Evolutionary conservation across 2,888 invertebrate genomes (phyloP).

Genomic region (Cephus nigrinus): DNA sequence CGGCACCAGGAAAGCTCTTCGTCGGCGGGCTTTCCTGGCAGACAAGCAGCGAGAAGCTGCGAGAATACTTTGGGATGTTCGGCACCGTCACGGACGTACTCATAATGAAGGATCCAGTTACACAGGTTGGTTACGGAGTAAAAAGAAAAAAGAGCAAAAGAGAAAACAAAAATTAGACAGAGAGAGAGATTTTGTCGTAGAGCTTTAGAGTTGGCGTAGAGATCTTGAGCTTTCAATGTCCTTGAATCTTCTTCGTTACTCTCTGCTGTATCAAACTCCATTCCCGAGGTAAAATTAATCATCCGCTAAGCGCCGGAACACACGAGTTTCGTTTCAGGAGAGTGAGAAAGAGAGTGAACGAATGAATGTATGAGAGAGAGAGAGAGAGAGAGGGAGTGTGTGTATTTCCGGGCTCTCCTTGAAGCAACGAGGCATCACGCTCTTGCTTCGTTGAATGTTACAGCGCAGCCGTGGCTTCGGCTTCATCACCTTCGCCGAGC

Average conservation of each 20-base stretch:
- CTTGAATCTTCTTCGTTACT: no score
- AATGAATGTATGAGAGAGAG: not conserved
- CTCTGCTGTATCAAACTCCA: no score
- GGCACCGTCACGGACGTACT: constrained; percentile 91
- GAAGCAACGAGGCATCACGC: no score
- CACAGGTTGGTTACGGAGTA: constrained; percentile 76
- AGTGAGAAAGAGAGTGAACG: not conserved
- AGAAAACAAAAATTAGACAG: not conserved
- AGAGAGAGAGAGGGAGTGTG: not conserved
- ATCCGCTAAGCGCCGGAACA: no score
- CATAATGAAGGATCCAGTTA: constrained; percentile 94
- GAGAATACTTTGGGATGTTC: constrained; percentile 93
- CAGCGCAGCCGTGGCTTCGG: constrained; percentile 95
- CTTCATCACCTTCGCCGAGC: constrained; percentile 94
- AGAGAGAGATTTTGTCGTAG: constrained; percentile 3
- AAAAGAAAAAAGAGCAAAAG: not conserved
- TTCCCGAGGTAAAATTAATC: no score
- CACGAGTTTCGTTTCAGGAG: no score
- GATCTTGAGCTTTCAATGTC: no score
- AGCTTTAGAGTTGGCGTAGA: no score
- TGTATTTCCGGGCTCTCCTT: constrained; percentile 29
- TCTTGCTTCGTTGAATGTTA: constrained; percentile 54
- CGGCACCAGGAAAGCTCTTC: constrained; percentile 87
- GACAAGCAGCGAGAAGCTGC: constrained; percentile 91
- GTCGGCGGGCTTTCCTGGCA: constrained; percentile 95